Conservation (phyloP, 2,888 invertebrate species). For the Caenorhabditis sp. region DNA sequence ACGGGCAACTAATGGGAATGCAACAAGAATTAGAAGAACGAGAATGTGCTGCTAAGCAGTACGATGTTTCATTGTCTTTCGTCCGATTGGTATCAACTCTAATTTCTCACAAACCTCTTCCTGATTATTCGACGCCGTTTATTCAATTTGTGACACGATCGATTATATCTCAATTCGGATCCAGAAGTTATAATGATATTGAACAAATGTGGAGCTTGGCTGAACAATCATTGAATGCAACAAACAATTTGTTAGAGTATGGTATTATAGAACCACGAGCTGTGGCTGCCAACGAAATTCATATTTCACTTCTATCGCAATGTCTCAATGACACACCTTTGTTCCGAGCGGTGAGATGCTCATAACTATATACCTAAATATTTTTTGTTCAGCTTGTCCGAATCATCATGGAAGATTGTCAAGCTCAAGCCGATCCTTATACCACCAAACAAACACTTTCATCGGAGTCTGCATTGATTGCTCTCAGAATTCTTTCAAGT, state of each 20-base stretch:
- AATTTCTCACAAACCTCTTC: slow-evolving; percentile 40
- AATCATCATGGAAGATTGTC: slow-evolving; percentile 56
- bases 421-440: slow-evolving; percentile 38
- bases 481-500: slow-evolving; percentile 35
- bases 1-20: slow-evolving; percentile 52
- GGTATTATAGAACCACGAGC: slow-evolving; percentile 58
- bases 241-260: slow-evolving; percentile 54
- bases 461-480: slow-evolving; percentile 43
- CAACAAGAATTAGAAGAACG: slow-evolving; percentile 64
- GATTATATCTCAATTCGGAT: slow-evolving; percentile 54
- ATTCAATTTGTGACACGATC: slow-evolving; percentile 55
- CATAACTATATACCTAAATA: not conserved
- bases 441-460: slow-evolving; percentile 29
- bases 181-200: slow-evolving; percentile 57
- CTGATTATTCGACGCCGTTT: slow-evolving; percentile 53
- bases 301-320: slow-evolving; percentile 54
- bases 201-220: slow-evolving; percentile 65
- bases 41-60: slow-evolving; percentile 54
- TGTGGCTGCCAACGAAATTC: slow-evolving; percentile 43
- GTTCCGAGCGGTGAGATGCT: slow-evolving; percentile 39
- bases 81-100: slow-evolving; percentile 54
- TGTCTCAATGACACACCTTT: slow-evolving; percentile 64
- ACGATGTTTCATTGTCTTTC: slow-evolving; percentile 58
- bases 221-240: slow-evolving; percentile 49
- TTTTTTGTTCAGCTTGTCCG: slow-evolving; percentile 44